Base-by-base conservation (phyloP, 2,113 vertebrate genomes). In the Telmatochromis sp. region DNA sequence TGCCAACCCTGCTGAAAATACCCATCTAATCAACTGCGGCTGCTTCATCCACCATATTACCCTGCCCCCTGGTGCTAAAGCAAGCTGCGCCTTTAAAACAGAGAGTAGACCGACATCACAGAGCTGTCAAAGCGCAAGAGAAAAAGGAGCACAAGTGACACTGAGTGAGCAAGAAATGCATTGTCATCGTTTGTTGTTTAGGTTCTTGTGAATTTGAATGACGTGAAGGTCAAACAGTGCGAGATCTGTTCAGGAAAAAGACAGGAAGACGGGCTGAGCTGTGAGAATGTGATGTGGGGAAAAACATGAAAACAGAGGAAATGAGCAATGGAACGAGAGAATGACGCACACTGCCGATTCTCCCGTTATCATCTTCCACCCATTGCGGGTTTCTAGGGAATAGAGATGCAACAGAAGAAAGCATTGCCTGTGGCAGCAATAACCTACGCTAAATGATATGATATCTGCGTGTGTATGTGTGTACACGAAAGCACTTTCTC, bases 281-380 rank as follows among this genome's bases (percentile, higher is more conserved):
- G 80, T 65, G 82, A 84, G 73, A 84, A 55, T 84, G 79, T 42
- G 82, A 89, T 51, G 47, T 33, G 51, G 35, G 31, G 28, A 17
- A 78, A 73, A 51, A 81, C 47, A 92, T 35, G 55, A 82, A 92
- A 90, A 84, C 55, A 68, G 19, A 87, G 91, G 89, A 94, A 94
- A 86, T 83, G 87, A 88, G 92, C 23, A 87, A 88, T 85, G 86
- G 94, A 91, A 92, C 4, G 11, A 92, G 47, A 60, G 86, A 92
- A 51, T 91, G 90, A 92, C 80, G 81, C 79, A 90, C 57, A 11
- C 9, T 53, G 73, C 50, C 4, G 4, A 83, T 78, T 40, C 28
- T 68, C 57, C 73, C 14, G 33, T 86, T 78, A 90, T 84, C 80
- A 89, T 54, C 80, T 68, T 89, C 57, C 51, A 80, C 47, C 55